Evolutionary conservation across 2,113 vertebrate species (phyloP).

Genomic region (Acanthochromis polyacanthus): DNA sequence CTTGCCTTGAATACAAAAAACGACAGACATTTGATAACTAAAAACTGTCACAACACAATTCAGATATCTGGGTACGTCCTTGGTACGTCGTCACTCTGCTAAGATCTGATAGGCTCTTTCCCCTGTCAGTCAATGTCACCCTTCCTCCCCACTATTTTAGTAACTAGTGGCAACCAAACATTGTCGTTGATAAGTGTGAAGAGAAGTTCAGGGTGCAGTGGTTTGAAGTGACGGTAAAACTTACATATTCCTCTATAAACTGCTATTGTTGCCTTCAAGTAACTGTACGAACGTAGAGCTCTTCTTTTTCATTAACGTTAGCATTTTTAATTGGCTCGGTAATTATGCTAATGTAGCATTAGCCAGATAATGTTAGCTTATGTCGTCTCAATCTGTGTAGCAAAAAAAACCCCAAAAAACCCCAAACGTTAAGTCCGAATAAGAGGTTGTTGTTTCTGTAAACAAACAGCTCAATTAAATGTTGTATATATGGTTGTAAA

Average conservation of each 20-base stretch:
- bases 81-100: slow-evolving; percentile 10
- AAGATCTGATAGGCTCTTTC: slow-evolving; percentile 48
- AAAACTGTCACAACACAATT: too few relatives aligned
- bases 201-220: background rate
- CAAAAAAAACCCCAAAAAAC: too few relatives aligned
- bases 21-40: too few relatives aligned
- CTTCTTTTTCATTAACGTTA: background rate
- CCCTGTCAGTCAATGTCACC: background rate
- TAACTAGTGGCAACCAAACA: slow-evolving; percentile 76
- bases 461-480: too few relatives aligned
- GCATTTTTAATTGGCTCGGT: background rate
- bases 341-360: background rate
- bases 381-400: too few relatives aligned
- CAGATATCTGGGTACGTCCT: slow-evolving; percentile 5
- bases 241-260: background rate
- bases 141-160: background rate
- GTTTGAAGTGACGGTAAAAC: slow-evolving; percentile 35
- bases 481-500: too few relatives aligned
- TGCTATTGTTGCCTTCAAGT: too few relatives aligned
- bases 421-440: too few relatives aligned
- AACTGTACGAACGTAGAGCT: background rate
- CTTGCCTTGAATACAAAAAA: too few relatives aligned
- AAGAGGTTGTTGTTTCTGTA: too few relatives aligned
- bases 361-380: background rate
- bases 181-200: background rate